These are phyloP conservation scores for Hemicrepidius hirtus DNA, from an alignment of 2,888 invertebrate species.

Conservation along the genomic window DNA sequence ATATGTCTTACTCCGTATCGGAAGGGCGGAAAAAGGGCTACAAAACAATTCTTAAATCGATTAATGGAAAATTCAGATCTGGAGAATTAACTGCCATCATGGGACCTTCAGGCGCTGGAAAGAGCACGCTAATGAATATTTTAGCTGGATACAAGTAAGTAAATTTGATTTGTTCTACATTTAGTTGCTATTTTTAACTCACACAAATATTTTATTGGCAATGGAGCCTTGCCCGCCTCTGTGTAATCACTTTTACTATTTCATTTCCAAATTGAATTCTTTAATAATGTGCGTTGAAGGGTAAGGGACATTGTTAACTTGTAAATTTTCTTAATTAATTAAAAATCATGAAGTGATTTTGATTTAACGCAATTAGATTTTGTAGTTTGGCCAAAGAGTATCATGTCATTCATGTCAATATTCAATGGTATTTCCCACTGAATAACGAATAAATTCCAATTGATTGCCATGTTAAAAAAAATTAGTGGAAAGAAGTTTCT, in stretches of 20 bases:
- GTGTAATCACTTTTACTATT: not conserved
- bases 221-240: not conserved
- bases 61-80: constrained; percentile 91
- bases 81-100: constrained; percentile 97
- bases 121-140: constrained; percentile 92
- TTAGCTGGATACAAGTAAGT: constrained; percentile 92
- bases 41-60: constrained; percentile 90
- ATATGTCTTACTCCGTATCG: constrained; percentile 91
- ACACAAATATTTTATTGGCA: not conserved
- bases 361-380: too few relatives aligned
- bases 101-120: constrained; percentile 91
- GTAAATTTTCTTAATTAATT: too few relatives aligned
- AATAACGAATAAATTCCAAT: too few relatives aligned
- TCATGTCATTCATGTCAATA: too few relatives aligned
- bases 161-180: constrained; percentile 10
- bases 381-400: too few relatives aligned
- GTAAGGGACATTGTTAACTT: too few relatives aligned
- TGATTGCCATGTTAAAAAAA: too few relatives aligned
- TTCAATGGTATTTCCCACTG: too few relatives aligned
- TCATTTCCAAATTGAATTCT: not conserved
- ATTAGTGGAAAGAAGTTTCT: too few relatives aligned
- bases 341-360: too few relatives aligned
- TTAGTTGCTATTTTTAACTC: not conserved
- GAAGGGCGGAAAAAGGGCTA: constrained; percentile 87
- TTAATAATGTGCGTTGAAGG: too few relatives aligned